A percentile compares a stretch with the other conserved stretches of the same genome.
phyloP scores from a whole-genome alignment of 2,797 vertebrate species.

The Rhyacichthys aspro region DNA sequence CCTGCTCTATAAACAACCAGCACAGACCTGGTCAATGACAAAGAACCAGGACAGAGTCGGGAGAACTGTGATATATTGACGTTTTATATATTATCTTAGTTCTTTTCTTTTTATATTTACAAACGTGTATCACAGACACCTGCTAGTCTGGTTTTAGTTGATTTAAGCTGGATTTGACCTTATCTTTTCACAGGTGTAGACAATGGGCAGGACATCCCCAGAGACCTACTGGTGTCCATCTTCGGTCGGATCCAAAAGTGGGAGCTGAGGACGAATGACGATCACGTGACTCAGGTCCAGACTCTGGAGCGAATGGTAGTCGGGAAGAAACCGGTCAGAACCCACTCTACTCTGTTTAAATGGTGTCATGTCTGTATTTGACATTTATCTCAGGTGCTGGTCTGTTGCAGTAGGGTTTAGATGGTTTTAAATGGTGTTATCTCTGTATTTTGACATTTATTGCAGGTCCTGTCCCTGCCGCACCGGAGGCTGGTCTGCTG shows the following conservation, averaged over 20 bases:
- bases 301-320: slow-evolving; percentile 95
- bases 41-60: too few species aligned
- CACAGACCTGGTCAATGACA: too few species aligned
- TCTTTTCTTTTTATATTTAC: too few species aligned
- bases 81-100: too few species aligned
- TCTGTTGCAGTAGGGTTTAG: too few species aligned
- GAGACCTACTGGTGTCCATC: slow-evolving; percentile 91
- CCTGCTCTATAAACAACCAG: too few species aligned
- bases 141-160: neutral
- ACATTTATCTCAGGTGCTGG: too few species aligned
- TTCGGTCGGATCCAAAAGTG: slow-evolving; percentile 94
- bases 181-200: slow-evolving; percentile 83
- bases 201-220: slow-evolving; percentile 91
- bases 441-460: neutral
- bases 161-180: neutral
- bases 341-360: too few species aligned
- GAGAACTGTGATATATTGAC: too few species aligned
- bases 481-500: slow-evolving; percentile 93
- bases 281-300: slow-evolving; percentile 96
- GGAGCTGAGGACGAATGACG: slow-evolving; percentile 93
- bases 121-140: too few species aligned
- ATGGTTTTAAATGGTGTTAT: too few species aligned
- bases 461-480: slow-evolving; percentile 89
- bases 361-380: too few species aligned
- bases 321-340: slow-evolving; percentile 93